Percentiles rank a stretch among this genome's conserved stretches.
phyloP scores from a whole-genome alignment of 2,888 invertebrate species.

The Conistra vaccinii region DNA sequence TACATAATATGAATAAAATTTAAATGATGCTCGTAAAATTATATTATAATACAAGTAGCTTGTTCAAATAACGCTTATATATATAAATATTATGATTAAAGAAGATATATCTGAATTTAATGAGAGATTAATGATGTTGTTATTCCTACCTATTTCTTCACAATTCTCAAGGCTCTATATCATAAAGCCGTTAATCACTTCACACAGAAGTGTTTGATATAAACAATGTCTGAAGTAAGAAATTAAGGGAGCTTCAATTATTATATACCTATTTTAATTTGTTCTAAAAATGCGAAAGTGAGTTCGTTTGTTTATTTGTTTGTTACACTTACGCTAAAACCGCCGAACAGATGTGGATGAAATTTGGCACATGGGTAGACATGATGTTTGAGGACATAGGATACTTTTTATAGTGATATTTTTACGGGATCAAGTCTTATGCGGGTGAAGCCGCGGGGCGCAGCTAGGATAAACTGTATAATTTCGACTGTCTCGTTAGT shows the following conservation, averaged over 20 bases:
- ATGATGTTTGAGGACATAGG: too few relatives aligned
- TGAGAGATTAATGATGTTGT: background rate
- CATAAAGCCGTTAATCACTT: background rate
- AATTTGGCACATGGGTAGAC: too few relatives aligned
- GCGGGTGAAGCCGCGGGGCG: too few relatives aligned
- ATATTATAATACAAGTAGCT: background rate
- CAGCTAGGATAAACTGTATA: too few relatives aligned
- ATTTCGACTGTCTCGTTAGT: too few relatives aligned
- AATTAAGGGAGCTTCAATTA: too few relatives aligned
- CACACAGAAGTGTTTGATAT: background rate
- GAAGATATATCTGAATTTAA: background rate
- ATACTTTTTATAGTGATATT: too few relatives aligned
- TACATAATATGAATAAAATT: conserved; percentile 6
- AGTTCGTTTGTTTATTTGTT: too few relatives aligned
- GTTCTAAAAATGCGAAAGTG: background rate
- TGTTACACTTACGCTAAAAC: too few relatives aligned
- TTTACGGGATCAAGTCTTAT: too few relatives aligned
- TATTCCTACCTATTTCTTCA: conserved; percentile 8
- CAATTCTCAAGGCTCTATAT: background rate
- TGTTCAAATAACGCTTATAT: background rate
- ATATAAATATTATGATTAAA: background rate
- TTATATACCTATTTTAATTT: background rate
- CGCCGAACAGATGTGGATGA: too few relatives aligned
- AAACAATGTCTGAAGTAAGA: too few relatives aligned
- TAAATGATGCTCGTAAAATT: background rate